These are phyloP conservation scores for Andrena bucephala DNA, from an alignment of 2,888 invertebrate genomes.

Conservation along the genomic window DNA sequence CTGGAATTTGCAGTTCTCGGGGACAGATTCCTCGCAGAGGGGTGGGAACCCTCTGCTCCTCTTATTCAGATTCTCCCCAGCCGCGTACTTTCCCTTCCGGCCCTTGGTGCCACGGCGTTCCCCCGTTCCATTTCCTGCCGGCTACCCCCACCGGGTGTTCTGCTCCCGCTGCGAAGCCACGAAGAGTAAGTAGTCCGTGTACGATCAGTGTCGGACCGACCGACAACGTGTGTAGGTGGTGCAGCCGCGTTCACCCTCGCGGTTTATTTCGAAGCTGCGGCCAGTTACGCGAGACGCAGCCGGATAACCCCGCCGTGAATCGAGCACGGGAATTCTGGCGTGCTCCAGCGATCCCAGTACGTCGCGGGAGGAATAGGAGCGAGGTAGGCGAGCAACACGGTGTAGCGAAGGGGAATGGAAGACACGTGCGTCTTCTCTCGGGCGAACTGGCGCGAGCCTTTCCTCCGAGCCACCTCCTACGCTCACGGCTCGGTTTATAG, in stretches of 20 bases:
- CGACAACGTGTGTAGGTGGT: constrained; percentile 53
- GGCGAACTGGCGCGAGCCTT: not conserved
- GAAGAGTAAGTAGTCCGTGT: constrained; percentile 62
- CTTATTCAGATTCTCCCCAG: not conserved
- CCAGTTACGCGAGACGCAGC: constrained; percentile 21
- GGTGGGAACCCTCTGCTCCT: not conserved
- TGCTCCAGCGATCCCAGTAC: not conserved
- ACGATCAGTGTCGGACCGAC: constrained; percentile 69
- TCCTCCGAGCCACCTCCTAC: constrained; percentile 19
- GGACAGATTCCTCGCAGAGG: not conserved
- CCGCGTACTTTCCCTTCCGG: constrained; percentile 15
- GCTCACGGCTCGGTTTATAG: constrained; percentile 9
- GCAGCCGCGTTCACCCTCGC: constrained; percentile 16
- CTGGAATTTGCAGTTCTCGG: not conserved
- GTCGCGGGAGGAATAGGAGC: not conserved
- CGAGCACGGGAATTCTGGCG: constrained; percentile 9
- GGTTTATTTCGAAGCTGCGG: constrained; percentile 45
- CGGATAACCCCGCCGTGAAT: not conserved
- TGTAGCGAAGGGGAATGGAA: not conserved
- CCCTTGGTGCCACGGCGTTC: constrained; percentile 22
- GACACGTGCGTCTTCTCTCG: constrained; percentile 34
- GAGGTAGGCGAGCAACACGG: constrained; percentile 22
- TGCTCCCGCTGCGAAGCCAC: constrained; percentile 49
- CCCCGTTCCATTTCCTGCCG: constrained; percentile 40
- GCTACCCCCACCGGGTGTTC: constrained; percentile 51